phyloP scores from a whole-genome alignment of 2,888 invertebrate species.

The Diloba caeruleocephala region DNA sequence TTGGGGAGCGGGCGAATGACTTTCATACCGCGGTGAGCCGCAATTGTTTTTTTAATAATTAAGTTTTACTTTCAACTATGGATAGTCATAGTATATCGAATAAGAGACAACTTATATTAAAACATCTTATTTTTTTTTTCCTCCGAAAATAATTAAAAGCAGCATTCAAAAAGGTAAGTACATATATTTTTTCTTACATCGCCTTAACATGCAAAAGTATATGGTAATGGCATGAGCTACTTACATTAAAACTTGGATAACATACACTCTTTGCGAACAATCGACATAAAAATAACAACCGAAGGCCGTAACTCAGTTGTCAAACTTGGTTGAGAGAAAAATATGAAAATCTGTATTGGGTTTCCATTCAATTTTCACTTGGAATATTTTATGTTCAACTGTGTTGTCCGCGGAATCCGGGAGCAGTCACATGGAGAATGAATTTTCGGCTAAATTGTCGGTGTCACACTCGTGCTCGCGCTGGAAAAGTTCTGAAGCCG shows the following conservation, averaged over 20 bases:
- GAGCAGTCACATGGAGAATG: conserved; percentile 46
- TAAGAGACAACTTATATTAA: no score
- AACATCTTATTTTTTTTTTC: no score
- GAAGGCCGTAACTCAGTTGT: conserved; percentile 30
- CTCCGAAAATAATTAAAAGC: conserved; percentile 4
- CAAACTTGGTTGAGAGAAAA: conserved; percentile 30
- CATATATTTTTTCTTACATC: conserved; percentile 23
- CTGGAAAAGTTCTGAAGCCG: conserved; percentile 16
- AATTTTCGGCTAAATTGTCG: conserved; percentile 51
- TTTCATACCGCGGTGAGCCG: background rate
- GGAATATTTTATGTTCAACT: conserved; percentile 13
- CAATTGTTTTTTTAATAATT: conserved; percentile 12
- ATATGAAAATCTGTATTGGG: conserved; percentile 34
- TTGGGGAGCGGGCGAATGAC: conserved; percentile 3
- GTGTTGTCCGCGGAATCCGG: conserved; percentile 25
- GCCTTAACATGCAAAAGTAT: conserved; percentile 25
- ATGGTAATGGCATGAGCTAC: conserved; percentile 38
- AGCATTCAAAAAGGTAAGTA: conserved; percentile 4
- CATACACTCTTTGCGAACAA: conserved; percentile 30
- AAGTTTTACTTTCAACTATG: no score
- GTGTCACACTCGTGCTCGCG: conserved; percentile 25
- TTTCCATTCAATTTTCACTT: conserved; percentile 40
- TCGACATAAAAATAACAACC: conserved; percentile 37
- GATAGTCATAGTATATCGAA: no score
- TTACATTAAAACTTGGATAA: conserved; percentile 31